Evolutionary conservation across 2,113 vertebrate genomes (phyloP).

Genomic region (Syngnathus floridae): DNA sequence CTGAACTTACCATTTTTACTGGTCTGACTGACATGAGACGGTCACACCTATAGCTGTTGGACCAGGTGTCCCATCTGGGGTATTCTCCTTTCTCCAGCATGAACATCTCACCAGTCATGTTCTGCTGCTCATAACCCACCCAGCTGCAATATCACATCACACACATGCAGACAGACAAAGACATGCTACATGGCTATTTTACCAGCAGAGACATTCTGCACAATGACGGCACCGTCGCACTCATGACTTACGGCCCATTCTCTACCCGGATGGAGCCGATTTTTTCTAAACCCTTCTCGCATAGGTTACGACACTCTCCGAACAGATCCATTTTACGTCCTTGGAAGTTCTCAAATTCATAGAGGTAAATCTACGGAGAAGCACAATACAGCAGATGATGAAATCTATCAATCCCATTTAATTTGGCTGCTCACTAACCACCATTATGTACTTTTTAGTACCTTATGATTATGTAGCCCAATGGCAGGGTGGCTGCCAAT

Average conservation of each 20-base stretch:
- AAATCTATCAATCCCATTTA: background rate
- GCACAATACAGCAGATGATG: background rate
- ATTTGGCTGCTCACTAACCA: background rate
- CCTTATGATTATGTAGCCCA: constrained; percentile 64
- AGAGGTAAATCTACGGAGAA: constrained; percentile 69
- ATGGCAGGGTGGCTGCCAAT: constrained; percentile 72
- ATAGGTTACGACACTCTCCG: constrained; percentile 68
- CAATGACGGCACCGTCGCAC: background rate
- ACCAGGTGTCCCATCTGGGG: constrained; percentile 80
- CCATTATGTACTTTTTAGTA: constrained; percentile 14
- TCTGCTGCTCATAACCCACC: constrained; percentile 76
- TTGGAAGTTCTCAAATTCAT: constrained; percentile 78
- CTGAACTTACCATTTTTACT: constrained; percentile 69
- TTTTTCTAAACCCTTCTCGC: constrained; percentile 69
- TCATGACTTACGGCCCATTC: constrained; percentile 71
- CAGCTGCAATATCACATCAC: constrained; percentile 53
- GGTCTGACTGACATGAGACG: constrained; percentile 75
- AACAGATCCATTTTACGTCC: constrained; percentile 72
- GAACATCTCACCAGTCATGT: constrained; percentile 78
- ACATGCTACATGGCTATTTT: background rate
- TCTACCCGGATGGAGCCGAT: constrained; percentile 75
- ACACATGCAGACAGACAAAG: background rate
- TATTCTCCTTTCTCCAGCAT: constrained; percentile 80
- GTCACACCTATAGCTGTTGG: constrained; percentile 78
- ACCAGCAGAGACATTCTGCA: background rate